phyloP scores from a whole-genome alignment of 1,140 invertebrate species.

The Trissolcus basalis region DNA sequence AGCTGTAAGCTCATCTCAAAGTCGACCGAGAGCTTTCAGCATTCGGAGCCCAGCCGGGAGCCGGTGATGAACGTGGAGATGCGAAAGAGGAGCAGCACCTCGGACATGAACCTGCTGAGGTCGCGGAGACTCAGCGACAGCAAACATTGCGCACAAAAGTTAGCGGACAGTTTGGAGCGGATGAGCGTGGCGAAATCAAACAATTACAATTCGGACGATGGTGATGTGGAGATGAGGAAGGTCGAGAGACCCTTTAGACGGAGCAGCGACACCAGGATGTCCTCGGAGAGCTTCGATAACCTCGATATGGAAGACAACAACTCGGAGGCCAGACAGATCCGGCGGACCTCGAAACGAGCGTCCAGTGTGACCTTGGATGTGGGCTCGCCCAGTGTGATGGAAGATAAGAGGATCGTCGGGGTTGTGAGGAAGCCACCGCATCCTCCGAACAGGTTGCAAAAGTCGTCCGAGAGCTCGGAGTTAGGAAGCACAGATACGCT shows the following conservation, averaged over 20 bases:
- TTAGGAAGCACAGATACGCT: conserved; percentile 73
- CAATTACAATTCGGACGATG: conserved; percentile 29
- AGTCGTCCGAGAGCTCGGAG: conserved; percentile 74
- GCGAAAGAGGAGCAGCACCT: conserved; percentile 67
- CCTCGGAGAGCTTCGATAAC: conserved; percentile 71
- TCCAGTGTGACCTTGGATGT: conserved; percentile 61
- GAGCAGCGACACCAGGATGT: conserved; percentile 57
- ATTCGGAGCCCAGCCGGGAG: conserved; percentile 48
- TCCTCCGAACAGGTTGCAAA: conserved; percentile 63
- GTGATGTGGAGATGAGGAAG: conserved; percentile 15
- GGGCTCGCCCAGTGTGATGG: conserved; percentile 53
- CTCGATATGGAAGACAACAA: conserved; percentile 63
- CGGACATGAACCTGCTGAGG: conserved; percentile 68
- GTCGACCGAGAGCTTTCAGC: conserved; percentile 71
- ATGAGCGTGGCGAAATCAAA: conserved; percentile 40
- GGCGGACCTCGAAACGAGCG: conserved; percentile 62
- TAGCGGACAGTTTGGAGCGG: conserved; percentile 67
- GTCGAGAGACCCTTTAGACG: conserved; percentile 15
- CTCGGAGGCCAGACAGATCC: conserved; percentile 44
- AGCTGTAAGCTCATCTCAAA: conserved; percentile 65
- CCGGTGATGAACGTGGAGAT: conserved; percentile 46
- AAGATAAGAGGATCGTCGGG: conserved; percentile 45
- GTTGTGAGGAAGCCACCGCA: conserved; percentile 58
- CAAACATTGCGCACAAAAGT: conserved; percentile 60
- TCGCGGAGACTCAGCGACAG: conserved; percentile 48